Base-by-base conservation (phyloP, 2,888 invertebrate genomes). In the Trachelus tabidus region DNA sequence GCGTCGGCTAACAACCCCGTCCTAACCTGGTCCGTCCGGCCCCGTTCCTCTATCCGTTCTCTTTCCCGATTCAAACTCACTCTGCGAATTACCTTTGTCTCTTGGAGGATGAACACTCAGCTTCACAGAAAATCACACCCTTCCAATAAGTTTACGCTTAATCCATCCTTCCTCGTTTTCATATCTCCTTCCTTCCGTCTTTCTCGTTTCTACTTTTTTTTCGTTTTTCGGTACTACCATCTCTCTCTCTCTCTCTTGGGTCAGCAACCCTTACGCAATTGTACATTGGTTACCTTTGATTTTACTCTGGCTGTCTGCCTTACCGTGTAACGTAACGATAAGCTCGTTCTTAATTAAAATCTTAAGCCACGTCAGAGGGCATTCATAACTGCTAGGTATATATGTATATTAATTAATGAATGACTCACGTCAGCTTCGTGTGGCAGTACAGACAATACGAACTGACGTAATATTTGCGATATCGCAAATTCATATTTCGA, bases 1-100 rank as follows among this genome's bases (percentile, higher is more conserved):
- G 77, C 75, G 76, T 40, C 79, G 86, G 84, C 85, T 87, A 87
- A 86, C 87, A 86, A 86, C 85, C 85, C 83, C 81, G 83, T 31
- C 0, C 75, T 30, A 33, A 34, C 77, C 37, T 31, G 37, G 23
- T 35, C n/a, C 30, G 30, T 68, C 71, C 56, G 68, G 75, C 68
- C 71, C 15, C 30, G 68, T 68, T 40, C 15, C 56, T 15, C 77
- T 81, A 83, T 78, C 77, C 78, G 77, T 34, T 79, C 80, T 76
- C 69, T 76, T 71, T 35, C 34, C 34, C 81, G 73, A 76, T 73
- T 77, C 73, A 68, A 34, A 69, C 73, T 69, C 68, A 80, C 77
- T 69, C 77, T 69, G 56, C 78, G 77, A 75, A 81, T 75, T 77
- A 37, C 78, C 78, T 79, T 77, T 77, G 74, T 69, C 56, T 34